These are phyloP conservation scores for Palythoa caribaeorum DNA, from an alignment of 92 coral and sea anemone species.

Conservation along the genomic window DNA sequence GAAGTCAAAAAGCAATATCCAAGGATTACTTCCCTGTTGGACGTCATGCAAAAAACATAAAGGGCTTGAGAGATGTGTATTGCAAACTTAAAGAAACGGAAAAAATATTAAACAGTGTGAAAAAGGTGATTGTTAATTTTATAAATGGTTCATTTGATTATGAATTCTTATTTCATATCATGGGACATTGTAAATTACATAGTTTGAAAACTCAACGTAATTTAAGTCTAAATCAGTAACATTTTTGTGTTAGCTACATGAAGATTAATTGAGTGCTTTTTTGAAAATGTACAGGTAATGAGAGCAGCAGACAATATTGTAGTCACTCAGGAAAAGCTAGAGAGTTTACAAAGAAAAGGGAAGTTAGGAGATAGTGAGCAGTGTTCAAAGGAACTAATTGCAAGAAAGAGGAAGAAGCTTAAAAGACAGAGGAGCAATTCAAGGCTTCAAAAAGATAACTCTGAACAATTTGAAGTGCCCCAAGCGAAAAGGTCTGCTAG, in stretches of 20 bases:
- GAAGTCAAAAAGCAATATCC: constrained; percentile 45
- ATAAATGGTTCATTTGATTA: constrained; percentile 34
- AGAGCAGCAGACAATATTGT: constrained; percentile 44
- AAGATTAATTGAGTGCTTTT: constrained; percentile 47
- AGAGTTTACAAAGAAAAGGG: constrained; percentile 51
- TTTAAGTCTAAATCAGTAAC: constrained; percentile 40
- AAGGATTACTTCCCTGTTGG: constrained; percentile 52
- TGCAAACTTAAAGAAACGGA: constrained; percentile 42
- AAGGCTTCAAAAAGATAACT: constrained; percentile 47
- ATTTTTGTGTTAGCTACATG: constrained; percentile 44
- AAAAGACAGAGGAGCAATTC: constrained; percentile 20
- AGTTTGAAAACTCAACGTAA: constrained; percentile 20
- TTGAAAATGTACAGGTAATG: constrained; percentile 44
- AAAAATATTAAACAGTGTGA: constrained; percentile 35
- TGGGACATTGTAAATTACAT: constrained; percentile 27
- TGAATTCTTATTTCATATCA: constrained; percentile 39
- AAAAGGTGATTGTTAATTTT: constrained; percentile 50
- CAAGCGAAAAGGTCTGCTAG: constrained; percentile 60
- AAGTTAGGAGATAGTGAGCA: constrained; percentile 30
- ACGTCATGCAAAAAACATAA: constrained; percentile 49
- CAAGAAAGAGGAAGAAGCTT: constrained; percentile 43
- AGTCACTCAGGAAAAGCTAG: constrained; percentile 58
- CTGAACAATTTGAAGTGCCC: constrained; percentile 59
- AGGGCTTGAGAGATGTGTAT: constrained; percentile 50
- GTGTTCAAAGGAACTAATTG: constrained; percentile 24